A percentile compares a stretch with the other conserved stretches of the same genome.
Evolutionary conservation across 2,797 vertebrate species (phyloP).

Genomic region (Sciurus vulgaris): DNA sequence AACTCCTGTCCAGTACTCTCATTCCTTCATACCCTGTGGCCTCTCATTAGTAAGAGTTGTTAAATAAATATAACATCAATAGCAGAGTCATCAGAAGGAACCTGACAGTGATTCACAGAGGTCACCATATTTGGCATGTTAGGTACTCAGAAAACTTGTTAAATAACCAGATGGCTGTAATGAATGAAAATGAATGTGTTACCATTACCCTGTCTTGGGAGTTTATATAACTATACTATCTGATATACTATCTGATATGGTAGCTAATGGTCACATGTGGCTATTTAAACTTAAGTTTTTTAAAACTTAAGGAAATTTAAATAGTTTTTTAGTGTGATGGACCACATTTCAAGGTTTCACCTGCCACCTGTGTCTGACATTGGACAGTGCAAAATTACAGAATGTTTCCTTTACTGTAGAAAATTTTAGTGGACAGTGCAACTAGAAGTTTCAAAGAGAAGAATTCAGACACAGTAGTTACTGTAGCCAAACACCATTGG

Average conservation of each 20-base stretch:
- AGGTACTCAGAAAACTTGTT: too few relatives aligned
- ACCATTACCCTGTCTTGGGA: too few relatives aligned
- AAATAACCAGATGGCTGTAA: not conserved
- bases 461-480: not conserved
- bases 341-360: not conserved
- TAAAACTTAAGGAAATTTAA: not conserved
- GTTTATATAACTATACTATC: not conserved
- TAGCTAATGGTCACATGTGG: not conserved
- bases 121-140: accelerated
- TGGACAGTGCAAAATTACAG: not conserved
- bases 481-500: not conserved
- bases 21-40: not conserved
- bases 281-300: not conserved
- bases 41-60: not conserved
- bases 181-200: not conserved
- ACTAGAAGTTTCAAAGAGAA: not conserved
- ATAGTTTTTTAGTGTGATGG: not conserved
- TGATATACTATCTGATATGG: too few relatives aligned
- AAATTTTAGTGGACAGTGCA: not conserved
- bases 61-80: not conserved
- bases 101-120: not conserved
- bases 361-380: not conserved
- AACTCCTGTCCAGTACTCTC: accelerated
- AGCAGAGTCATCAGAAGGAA: not conserved
- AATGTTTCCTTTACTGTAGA: not conserved